Evolutionary conservation across 2,113 vertebrate genomes (phyloP), one percentile per base, ranked within the genome.

Genomic region (Odocoileus hemionus): DNA sequence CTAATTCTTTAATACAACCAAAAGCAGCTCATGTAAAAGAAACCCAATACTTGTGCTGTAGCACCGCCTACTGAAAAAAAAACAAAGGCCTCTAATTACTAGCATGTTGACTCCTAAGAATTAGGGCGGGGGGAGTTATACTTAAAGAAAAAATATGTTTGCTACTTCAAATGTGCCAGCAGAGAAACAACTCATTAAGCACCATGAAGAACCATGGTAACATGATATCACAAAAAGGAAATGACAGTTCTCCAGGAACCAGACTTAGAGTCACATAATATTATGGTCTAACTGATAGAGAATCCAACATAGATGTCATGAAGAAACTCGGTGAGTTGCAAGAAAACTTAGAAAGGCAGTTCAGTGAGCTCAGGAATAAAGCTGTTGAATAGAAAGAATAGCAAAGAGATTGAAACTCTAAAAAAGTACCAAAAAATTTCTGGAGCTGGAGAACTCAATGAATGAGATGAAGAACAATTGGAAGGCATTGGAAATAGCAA

Each of bases 101-200:
- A 19, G 28, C 28, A 17, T 30, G 15, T 47, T 50, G 8, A 79
- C 26, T 79, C 26, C 14, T 50, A 33, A 50, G 45, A 50, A 50
- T 50, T 50, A 33, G 0, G 0, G 25, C 1, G 6, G 21, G n/a
- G n/a, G 3, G 3, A 30, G 13, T 47, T 47, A 5, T 80, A 80
- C 28, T 28, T 80, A 19, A 80, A 33, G 4, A 33, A 80, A 47
- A 50, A 80, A 50, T 47, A 45, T 30, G 9, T 33, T 79, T 50
- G 16, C 45, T 50, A 50, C 28, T 80, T 50, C 78, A 80, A 80
- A 80, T 50, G 9, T 80, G 9, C 28, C 28, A 50, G 28, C 45
- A 52, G 78, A 50, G 45, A 33, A 50, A 50, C 28, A 80, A 19
- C 78, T 80, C 28, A 52, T 52, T 21, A 50, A 80, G 28, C 78